Conservation (phyloP, 2,888 invertebrate species). For the Caenorhabditis zanzibari region DNA sequence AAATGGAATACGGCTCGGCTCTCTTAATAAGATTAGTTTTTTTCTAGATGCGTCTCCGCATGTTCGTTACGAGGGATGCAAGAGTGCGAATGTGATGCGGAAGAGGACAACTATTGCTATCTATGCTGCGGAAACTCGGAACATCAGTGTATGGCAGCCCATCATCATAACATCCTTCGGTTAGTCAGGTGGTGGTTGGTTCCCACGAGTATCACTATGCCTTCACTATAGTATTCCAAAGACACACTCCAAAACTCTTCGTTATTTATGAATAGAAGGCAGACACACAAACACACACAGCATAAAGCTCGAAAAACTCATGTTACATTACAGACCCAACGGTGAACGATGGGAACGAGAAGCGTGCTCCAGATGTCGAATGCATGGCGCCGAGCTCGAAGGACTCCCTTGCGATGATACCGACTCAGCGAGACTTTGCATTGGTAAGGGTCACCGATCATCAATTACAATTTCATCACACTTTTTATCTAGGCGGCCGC, state of each 20-base stretch:
- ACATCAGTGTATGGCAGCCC: constrained; percentile 81
- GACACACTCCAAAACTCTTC: constrained; percentile 14
- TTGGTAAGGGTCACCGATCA: constrained; percentile 57
- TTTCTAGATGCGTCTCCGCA: constrained; percentile 80
- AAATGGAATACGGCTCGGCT: neutral
- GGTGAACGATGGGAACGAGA: constrained; percentile 84
- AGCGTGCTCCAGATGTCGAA: constrained; percentile 81
- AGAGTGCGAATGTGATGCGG: constrained; percentile 82
- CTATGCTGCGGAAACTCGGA: constrained; percentile 82
- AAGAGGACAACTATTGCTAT: constrained; percentile 83
- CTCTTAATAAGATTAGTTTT: constrained; percentile 34
- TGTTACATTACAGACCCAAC: constrained; percentile 76
- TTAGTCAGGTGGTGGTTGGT: constrained; percentile 42
- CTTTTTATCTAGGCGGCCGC: constrained; percentile 76
- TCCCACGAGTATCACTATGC: constrained; percentile 57
- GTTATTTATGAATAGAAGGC: constrained; percentile 35
- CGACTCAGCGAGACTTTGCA: constrained; percentile 82
- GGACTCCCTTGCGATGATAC: constrained; percentile 83
- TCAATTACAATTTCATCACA: too few species aligned
- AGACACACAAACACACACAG: constrained; percentile 2
- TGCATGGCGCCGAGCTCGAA: constrained; percentile 81
- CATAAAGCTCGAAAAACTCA: neutral
- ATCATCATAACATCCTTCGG: constrained; percentile 82
- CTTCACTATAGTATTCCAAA: constrained; percentile 27
- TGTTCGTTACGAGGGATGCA: constrained; percentile 81